Evolutionary conservation across 2,888 invertebrate genomes (phyloP).

Genomic region (Urechis unicinctus): DNA sequence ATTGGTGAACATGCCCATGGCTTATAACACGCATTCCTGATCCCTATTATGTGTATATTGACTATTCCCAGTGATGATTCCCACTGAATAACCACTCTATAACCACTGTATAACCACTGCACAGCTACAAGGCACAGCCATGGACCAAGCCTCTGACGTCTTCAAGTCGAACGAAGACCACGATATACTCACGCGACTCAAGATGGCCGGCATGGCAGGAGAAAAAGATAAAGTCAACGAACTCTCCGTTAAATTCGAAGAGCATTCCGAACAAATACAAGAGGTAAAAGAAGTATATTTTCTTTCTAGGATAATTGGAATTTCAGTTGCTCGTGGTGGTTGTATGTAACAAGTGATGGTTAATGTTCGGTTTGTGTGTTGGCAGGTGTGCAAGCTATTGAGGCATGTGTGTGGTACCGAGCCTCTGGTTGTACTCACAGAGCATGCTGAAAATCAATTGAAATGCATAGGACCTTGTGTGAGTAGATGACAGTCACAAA

Average conservation of each 20-base stretch:
- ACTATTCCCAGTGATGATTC: too few relatives aligned
- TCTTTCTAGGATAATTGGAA: neutral
- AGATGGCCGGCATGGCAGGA: slow-evolving; percentile 68
- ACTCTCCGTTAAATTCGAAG: slow-evolving; percentile 88
- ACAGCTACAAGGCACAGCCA: slow-evolving; percentile 74
- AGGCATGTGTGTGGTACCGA: slow-evolving; percentile 93
- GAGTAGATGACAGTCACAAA: too few relatives aligned
- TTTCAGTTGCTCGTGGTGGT: neutral
- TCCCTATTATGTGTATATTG: too few relatives aligned
- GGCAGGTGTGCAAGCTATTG: slow-evolving; percentile 86
- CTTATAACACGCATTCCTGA: too few relatives aligned
- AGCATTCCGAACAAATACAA: slow-evolving; percentile 95
- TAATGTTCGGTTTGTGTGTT: too few relatives aligned
- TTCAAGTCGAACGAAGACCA: slow-evolving; percentile 52
- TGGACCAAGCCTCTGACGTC: slow-evolving; percentile 77
- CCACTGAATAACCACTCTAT: too few relatives aligned
- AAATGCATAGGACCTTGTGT: slow-evolving; percentile 90
- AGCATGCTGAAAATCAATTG: slow-evolving; percentile 91
- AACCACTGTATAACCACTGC: too few relatives aligned
- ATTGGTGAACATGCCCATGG: too few relatives aligned
- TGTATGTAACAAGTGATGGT: too few relatives aligned
- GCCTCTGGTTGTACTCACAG: slow-evolving; percentile 88
- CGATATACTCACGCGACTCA: slow-evolving; percentile 59
- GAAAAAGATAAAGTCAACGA: slow-evolving; percentile 87
- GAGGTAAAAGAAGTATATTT: slow-evolving; percentile 61